These are phyloP conservation scores for Tenualosa ilisha DNA, from an alignment of 2,797 vertebrate genomes.

Conservation along the genomic window DNA sequence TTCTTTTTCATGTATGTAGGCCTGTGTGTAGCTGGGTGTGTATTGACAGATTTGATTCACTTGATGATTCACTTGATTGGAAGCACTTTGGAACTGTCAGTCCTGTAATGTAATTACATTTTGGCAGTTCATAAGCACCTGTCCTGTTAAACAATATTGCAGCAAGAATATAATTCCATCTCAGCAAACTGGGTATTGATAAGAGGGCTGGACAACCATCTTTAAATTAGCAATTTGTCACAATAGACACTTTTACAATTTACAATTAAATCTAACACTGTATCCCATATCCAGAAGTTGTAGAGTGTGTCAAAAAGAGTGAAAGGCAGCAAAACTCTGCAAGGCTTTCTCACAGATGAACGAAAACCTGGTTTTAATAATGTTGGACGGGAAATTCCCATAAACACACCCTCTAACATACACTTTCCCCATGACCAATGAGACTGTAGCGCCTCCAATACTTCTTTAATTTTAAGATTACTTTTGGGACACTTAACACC, in stretches of 20 bases:
- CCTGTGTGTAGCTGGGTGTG: not conserved
- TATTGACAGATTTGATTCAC: not conserved
- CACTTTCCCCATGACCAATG: constrained; percentile 30
- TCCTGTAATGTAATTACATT: not conserved
- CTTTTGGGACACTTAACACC: not conserved
- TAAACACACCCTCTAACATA: constrained; percentile 32
- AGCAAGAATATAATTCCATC: not conserved
- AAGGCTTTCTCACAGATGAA: constrained; percentile 26
- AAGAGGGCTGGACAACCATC: not conserved
- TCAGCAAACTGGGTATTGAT: not conserved
- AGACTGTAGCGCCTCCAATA: constrained; percentile 25
- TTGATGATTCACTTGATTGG: not conserved
- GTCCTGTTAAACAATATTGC: no score
- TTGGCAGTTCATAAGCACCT: not conserved
- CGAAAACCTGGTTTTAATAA: constrained; percentile 47
- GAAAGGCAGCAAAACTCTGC: not conserved
- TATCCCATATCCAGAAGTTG: not conserved
- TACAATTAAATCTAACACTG: not conserved
- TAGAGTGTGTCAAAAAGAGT: not conserved
- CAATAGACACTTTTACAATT: not conserved
- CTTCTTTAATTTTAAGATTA: constrained; percentile 27
- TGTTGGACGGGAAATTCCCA: constrained; percentile 42
- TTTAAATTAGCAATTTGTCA: not conserved
- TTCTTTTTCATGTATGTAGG: not conserved
- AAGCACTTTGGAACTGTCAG: not conserved